phyloP scores from a whole-genome alignment of 2,888 invertebrate species.

The Spilosoma lubricipeda region DNA sequence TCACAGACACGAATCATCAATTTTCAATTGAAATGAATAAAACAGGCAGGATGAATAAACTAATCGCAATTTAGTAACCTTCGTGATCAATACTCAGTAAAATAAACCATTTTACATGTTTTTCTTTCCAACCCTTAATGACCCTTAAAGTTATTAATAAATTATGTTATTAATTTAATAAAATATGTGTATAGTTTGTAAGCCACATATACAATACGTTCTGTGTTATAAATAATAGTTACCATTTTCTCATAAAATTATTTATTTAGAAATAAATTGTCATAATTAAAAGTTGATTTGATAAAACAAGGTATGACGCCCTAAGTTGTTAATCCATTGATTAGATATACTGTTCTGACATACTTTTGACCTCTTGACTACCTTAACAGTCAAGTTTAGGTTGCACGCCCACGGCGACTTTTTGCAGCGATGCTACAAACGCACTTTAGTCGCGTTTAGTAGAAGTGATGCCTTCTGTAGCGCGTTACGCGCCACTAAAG shows the following conservation, averaged over 20 bases:
- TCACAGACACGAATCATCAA: background rate
- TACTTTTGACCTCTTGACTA: fast-evolving
- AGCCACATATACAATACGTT: background rate
- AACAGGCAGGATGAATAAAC: background rate
- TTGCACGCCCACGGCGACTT: no score
- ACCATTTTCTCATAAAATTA: background rate
- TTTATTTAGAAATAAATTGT: background rate
- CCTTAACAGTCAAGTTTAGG: background rate
- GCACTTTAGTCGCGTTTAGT: no score
- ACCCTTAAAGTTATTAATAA: background rate
- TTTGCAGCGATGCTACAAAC: no score
- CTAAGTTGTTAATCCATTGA: background rate
- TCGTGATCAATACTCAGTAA: background rate
- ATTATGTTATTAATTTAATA: background rate
- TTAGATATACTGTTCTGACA: background rate
- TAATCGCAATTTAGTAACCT: background rate
- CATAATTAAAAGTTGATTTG: background rate
- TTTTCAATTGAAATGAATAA: background rate
- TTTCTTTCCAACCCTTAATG: background rate
- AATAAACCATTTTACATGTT: background rate
- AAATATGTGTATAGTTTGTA: background rate
- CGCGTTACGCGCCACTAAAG: no score
- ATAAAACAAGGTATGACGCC: background rate
- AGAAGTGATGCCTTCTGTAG: no score
- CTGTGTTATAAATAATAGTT: background rate